Evolutionary conservation across 2,888 invertebrate genomes (phyloP).

Genomic region (Drosophila greeni): DNA sequence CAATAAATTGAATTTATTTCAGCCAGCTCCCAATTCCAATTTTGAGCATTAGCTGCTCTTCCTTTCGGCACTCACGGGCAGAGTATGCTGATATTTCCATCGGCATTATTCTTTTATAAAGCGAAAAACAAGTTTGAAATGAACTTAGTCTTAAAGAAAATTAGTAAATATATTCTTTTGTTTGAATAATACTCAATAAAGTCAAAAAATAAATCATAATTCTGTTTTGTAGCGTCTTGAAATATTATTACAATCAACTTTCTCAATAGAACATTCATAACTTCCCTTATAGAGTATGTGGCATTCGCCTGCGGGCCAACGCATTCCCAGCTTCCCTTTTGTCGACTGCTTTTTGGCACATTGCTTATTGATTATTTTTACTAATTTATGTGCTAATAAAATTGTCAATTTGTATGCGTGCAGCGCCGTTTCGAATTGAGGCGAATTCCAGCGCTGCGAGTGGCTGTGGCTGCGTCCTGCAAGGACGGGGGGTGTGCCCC

Average conservation of each 20-base stretch:
- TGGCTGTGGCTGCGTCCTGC: conserved; percentile 11
- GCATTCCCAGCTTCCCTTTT: background rate
- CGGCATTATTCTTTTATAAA: background rate
- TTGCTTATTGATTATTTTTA: conserved; percentile 73
- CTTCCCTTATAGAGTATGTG: conserved; percentile 6
- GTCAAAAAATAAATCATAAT: no score
- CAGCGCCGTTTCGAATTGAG: conserved; percentile 37
- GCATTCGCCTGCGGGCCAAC: background rate
- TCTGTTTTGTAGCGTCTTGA: no score
- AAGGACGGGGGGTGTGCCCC: conserved; percentile 24
- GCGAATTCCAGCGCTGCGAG: conserved; percentile 28
- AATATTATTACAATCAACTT: no score
- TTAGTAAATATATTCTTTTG: background rate
- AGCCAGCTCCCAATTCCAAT: conserved; percentile 34
- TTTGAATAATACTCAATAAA: no score
- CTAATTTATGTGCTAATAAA: conserved; percentile 73
- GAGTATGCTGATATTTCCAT: background rate
- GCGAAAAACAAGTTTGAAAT: background rate
- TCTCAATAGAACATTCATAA: no score
- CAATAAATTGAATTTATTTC: conserved; percentile 69
- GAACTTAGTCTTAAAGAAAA: background rate
- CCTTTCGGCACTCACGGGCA: background rate
- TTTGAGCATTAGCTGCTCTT: conserved; percentile 35
- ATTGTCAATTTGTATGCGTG: conserved; percentile 74
- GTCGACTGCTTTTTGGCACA: conserved; percentile 64